Conservation (phyloP, 2,113 vertebrate genomes). For the Genyomyrus donnyi region DNA sequence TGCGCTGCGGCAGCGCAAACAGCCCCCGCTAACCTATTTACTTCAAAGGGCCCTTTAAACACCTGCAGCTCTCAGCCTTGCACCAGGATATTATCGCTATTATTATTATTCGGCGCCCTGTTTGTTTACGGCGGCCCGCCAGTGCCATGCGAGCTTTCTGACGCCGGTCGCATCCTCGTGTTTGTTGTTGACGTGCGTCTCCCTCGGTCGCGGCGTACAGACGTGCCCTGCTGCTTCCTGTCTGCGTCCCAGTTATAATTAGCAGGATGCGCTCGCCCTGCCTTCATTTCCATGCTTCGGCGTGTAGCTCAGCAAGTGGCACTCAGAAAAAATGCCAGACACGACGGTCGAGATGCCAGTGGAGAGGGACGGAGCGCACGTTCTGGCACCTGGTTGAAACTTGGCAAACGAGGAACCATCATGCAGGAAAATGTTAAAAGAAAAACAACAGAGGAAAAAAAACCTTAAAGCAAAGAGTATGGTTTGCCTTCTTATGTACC, state of each 20-base stretch:
- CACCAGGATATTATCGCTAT: constrained; percentile 9
- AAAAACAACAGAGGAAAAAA: background rate
- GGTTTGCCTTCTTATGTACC: background rate
- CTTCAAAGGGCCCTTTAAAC: background rate
- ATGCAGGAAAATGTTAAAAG: background rate
- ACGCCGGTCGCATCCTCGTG: constrained; percentile 22
- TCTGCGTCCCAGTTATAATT: constrained; percentile 38
- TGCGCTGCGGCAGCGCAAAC: background rate
- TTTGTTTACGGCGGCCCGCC: constrained; percentile 18
- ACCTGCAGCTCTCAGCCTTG: background rate
- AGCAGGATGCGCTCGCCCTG: constrained; percentile 20
- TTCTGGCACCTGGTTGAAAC: background rate
- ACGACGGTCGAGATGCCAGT: background rate
- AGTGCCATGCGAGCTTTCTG: constrained; percentile 15
- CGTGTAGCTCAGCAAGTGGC: background rate
- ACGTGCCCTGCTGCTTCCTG: constrained; percentile 31
- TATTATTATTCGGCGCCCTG: constrained; percentile 13
- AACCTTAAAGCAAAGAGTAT: background rate
- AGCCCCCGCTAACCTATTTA: background rate
- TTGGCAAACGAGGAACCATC: background rate
- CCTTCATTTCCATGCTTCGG: constrained; percentile 27
- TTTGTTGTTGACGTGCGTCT: constrained; percentile 35
- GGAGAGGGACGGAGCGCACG: background rate
- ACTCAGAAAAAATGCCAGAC: background rate
- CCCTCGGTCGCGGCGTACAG: constrained; percentile 26